These are phyloP conservation scores for Gallinago jamesoni DNA, from an alignment of 2,113 vertebrate genomes.

Conservation along the genomic window DNA sequence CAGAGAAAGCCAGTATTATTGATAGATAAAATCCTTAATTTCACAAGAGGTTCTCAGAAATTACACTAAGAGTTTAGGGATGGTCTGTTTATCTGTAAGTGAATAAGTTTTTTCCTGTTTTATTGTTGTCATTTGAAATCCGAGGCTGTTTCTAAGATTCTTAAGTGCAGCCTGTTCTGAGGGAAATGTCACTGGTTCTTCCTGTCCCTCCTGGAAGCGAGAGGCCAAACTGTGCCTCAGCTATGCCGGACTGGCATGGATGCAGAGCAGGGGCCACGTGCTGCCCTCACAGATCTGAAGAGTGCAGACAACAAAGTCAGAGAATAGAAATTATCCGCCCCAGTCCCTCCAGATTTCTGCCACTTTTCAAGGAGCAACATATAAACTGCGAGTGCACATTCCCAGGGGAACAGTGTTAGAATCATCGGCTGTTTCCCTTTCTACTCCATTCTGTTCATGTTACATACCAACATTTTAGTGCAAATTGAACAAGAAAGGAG, in stretches of 20 bases:
- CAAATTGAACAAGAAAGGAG: not conserved
- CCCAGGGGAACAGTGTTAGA: not conserved
- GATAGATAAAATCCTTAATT: constrained; percentile 4
- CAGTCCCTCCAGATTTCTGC: not conserved
- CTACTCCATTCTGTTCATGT: not conserved
- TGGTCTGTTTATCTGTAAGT: constrained; percentile 8
- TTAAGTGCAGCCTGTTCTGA: not conserved
- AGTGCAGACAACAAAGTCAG: not conserved
- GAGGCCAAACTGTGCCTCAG: not conserved
- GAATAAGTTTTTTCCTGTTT: constrained; percentile 18
- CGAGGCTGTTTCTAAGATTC: not conserved
- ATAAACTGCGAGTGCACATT: not conserved
- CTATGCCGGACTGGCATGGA: rapidly evolving
- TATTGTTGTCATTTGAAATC: not conserved
- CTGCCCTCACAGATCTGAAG: not conserved
- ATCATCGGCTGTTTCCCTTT: not conserved
- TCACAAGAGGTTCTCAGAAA: constrained; percentile 1
- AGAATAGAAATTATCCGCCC: not conserved
- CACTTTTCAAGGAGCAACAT: not conserved
- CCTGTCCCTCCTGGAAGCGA: not conserved
- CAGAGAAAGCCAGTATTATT: not conserved
- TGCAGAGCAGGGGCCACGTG: not conserved
- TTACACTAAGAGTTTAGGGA: not conserved
- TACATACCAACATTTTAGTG: not conserved
- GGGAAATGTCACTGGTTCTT: not conserved